Evolutionary conservation across 2,888 invertebrate genomes (phyloP).

Genomic region (Thelaira solivaga): DNA sequence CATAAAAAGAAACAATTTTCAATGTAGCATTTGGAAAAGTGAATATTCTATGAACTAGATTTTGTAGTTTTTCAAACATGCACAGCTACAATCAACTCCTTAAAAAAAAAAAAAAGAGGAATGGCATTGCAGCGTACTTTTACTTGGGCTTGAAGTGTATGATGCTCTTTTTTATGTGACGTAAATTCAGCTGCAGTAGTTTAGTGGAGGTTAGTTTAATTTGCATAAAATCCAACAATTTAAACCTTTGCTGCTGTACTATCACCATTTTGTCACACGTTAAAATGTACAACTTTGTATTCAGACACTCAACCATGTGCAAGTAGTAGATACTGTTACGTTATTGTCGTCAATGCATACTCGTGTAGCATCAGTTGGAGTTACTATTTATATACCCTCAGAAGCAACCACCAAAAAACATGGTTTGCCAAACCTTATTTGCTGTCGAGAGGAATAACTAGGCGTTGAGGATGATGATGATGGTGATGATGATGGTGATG

Average conservation of each 20-base stretch:
- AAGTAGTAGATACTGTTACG: too few species aligned
- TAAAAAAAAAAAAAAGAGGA: not conserved
- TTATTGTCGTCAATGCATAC: too few species aligned
- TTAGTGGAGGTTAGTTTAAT: conserved; percentile 44
- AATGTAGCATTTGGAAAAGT: conserved; percentile 38
- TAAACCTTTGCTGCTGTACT: conserved; percentile 14
- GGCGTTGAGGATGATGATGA: not conserved
- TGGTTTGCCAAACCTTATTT: conserved; percentile 29
- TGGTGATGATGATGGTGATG: not conserved
- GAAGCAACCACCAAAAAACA: conserved; percentile 36
- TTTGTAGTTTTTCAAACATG: not conserved
- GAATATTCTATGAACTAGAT: conserved; percentile 52
- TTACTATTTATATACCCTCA: not conserved
- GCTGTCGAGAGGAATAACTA: conserved; percentile 16
- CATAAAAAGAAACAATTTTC: conserved; percentile 14
- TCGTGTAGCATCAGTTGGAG: not conserved
- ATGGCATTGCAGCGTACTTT: not conserved
- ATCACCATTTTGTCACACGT: not conserved
- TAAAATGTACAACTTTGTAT: conserved; percentile 6
- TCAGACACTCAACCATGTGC: not conserved
- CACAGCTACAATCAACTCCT: not conserved
- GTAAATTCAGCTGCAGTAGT: conserved; percentile 18
- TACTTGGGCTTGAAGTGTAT: not conserved
- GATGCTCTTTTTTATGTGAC: conserved; percentile 24
- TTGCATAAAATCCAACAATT: conserved; percentile 58